A percentile compares a stretch with the other conserved stretches of the same genome.
phyloP scores from a whole-genome alignment of 2,797 vertebrate genomes.

The Falco novaeseelandiae region DNA sequence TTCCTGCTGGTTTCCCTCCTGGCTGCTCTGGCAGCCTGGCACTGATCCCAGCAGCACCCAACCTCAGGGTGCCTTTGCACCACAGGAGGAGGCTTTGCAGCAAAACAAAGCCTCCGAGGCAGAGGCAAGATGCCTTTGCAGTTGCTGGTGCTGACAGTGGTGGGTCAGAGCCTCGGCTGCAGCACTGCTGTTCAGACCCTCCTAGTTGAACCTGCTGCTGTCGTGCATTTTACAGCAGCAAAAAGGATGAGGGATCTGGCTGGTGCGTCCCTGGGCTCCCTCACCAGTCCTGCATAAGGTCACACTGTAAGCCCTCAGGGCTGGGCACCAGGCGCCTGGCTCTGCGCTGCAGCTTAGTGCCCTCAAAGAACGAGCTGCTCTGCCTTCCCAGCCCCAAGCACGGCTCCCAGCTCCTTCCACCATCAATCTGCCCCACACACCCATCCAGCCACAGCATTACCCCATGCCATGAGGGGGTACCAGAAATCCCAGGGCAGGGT shows the following conservation, averaged over 20 bases:
- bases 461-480: rapidly evolving
- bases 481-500: background rate
- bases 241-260: background rate
- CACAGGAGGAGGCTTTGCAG: background rate
- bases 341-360: background rate
- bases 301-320: rapidly evolving
- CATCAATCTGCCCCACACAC: background rate
- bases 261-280: background rate
- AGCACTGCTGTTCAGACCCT: rapidly evolving
- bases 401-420: background rate
- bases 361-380: background rate
- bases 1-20: background rate
- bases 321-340: background rate
- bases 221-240: background rate
- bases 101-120: rapidly evolving
- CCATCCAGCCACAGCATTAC: background rate
- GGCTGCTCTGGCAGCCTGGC: background rate
- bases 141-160: background rate
- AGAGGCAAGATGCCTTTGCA: background rate
- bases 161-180: background rate
- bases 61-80: background rate
- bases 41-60: background rate
- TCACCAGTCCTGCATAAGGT: background rate
- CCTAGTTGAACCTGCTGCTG: rapidly evolving
- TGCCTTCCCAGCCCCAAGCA: background rate